Evolutionary conservation across 2,888 invertebrate species (phyloP).

Genomic region (Ceriagrion tenellum): DNA sequence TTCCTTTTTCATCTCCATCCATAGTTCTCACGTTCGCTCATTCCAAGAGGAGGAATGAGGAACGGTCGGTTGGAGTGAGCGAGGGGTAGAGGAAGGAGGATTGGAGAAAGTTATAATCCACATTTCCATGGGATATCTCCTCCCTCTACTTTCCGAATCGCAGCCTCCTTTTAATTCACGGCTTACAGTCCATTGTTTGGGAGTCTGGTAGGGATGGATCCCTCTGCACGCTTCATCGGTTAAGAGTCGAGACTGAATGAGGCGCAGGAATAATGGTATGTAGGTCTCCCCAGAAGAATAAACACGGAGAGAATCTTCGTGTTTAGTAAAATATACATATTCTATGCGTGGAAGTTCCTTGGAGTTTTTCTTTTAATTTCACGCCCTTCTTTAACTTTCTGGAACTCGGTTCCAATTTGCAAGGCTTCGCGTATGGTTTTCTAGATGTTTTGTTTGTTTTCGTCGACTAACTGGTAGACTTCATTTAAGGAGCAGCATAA

Average conservation of each 20-base stretch:
- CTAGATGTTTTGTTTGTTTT: background rate
- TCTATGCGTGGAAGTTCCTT: background rate
- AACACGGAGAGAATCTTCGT: background rate
- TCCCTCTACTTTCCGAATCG: background rate
- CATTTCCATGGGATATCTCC: constrained; percentile 26
- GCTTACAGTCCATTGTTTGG: constrained; percentile 41
- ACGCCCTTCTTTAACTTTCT: background rate
- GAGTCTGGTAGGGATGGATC: background rate
- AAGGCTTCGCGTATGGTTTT: background rate
- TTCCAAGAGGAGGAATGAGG: background rate
- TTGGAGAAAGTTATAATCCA: constrained; percentile 38
- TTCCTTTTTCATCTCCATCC: background rate
- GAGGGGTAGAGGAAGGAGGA: background rate
- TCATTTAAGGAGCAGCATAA: too few relatives aligned
- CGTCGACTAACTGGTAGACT: too few relatives aligned
- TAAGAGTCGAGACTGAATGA: background rate
- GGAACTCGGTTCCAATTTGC: background rate
- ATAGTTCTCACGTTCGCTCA: background rate
- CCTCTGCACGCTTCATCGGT: constrained; percentile 21
- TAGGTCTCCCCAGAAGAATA: background rate
- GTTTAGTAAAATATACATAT: background rate
- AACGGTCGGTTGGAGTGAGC: background rate
- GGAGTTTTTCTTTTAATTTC: background rate
- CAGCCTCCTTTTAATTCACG: constrained; percentile 19
- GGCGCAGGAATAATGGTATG: background rate